A percentile compares a stretch with the other conserved stretches of the same genome.
phyloP scores from a whole-genome alignment of 2,797 vertebrate species.

The Hoplostethus mediterraneus region DNA sequence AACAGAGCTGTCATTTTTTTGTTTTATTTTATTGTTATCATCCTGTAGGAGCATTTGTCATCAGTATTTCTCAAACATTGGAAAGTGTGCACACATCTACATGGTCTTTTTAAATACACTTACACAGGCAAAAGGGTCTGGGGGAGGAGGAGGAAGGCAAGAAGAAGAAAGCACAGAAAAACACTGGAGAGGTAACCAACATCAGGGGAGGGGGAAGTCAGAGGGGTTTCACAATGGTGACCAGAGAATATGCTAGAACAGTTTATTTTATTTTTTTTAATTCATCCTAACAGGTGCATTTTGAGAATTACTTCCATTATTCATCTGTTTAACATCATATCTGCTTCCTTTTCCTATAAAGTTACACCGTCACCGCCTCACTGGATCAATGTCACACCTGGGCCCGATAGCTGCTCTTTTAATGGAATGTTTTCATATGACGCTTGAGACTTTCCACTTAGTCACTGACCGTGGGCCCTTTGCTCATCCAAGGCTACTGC shows the following conservation, averaged over 20 bases:
- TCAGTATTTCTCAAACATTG: constrained; percentile 85
- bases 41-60: constrained; percentile 86
- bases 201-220: constrained; percentile 57
- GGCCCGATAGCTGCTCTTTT: constrained; percentile 52
- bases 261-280: constrained; percentile 69
- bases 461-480: constrained; percentile 20
- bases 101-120: constrained; percentile 89
- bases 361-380: not conserved
- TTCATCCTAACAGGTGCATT: constrained; percentile 83
- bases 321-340: constrained; percentile 16
- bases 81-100: constrained; percentile 91
- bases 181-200: constrained; percentile 86
- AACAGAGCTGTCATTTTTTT: constrained; percentile 64
- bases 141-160: constrained; percentile 24
- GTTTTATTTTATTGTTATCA: constrained; percentile 84
- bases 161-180: constrained; percentile 87
- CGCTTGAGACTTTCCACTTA: constrained; percentile 55
- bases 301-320: constrained; percentile 77
- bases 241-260: constrained; percentile 90
- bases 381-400: constrained; percentile 20
- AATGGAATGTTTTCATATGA: constrained; percentile 70
- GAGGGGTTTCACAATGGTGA: constrained; percentile 89
- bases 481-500: constrained; percentile 13
- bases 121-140: constrained; percentile 82
- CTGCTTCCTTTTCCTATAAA: constrained; percentile 14